Evolutionary conservation across 2,888 invertebrate species (phyloP), one percentile per base, ranked within the genome.

Genomic region (Dusona sp.): DNA sequence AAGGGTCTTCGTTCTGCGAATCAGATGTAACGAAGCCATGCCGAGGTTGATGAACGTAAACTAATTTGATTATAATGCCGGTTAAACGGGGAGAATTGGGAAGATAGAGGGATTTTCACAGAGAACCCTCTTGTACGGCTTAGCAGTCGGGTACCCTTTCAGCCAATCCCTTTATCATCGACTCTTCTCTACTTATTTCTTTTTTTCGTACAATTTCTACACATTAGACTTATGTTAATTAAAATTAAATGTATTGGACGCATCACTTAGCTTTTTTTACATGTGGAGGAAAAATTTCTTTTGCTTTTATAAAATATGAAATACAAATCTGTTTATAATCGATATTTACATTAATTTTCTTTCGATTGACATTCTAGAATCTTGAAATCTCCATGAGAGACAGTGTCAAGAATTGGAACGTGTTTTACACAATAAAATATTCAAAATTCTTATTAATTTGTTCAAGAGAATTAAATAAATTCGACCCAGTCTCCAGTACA

Each of bases 1-100:
- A 93, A 87, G 79, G 93, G 93, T 92, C 93, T 93, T 91, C 93
- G 90, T 89, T 93, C 93, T 93, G 89, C 64, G 89, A 80, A 91
- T 90, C 88, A 91, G 88, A 90, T 91, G 90, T 88, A 81, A 89
- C 75, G 90, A 91, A 91, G 90, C 92, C 92, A 84, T 91, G 83
- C 87, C 86, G 86, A 86, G 83, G 74, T 82, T 68, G 74, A 82
- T 82, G 68, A 85, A 75, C 61, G 73, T 48, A 38, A 68, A 61
- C 74, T 87, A 87, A 88, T 84, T 84, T 68, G 87, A 87, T 87
- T 87, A 86, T 81, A 33, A 70, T 51, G 80, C 51, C 77, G 84
- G 79, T 86, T 79, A 86, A 79, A 84, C 72, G 70, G 61, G 33
- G 85, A 36, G 73, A 45, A 38, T 67, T 45, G 6, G 45, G 57